Evolutionary conservation across 1,140 invertebrate species (phyloP).

Genomic region (Drosophila guanche): DNA sequence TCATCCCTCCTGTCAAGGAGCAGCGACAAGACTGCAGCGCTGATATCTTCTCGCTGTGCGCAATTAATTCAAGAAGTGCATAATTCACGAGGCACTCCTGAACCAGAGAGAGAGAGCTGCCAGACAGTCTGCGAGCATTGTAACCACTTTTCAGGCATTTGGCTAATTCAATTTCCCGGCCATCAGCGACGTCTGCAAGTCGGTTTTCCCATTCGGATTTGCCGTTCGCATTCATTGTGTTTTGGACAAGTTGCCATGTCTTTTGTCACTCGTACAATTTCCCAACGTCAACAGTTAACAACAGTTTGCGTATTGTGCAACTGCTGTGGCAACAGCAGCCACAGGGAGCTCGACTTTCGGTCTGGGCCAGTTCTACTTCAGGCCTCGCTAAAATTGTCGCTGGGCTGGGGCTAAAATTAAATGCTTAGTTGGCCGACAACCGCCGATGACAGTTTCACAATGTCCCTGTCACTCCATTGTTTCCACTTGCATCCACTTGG

Average conservation of each 20-base stretch:
- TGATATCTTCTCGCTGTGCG: slow-evolving; percentile 36
- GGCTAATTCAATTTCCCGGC: slow-evolving; percentile 76
- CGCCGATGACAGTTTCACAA: slow-evolving; percentile 76
- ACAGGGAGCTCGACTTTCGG: slow-evolving; percentile 11
- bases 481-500: slow-evolving; percentile 27
- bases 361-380: slow-evolving; percentile 7
- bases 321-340: slow-evolving; percentile 29
- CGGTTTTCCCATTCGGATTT: slow-evolving; percentile 18
- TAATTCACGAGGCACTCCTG: slow-evolving; percentile 39
- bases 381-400: slow-evolving; percentile 74
- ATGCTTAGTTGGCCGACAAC: slow-evolving; percentile 70
- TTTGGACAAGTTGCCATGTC: slow-evolving; percentile 68
- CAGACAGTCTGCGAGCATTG: slow-evolving; percentile 8
- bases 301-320: slow-evolving; percentile 72
- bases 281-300: slow-evolving; percentile 73
- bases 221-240: slow-evolving; percentile 69
- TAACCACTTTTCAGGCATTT: slow-evolving; percentile 44
- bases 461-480: slow-evolving; percentile 55
- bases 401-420: slow-evolving; percentile 65
- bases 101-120: slow-evolving; percentile 18
- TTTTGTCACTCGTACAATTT: slow-evolving; percentile 68
- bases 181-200: slow-evolving; percentile 52
- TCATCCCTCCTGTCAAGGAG: slow-evolving; percentile 8
- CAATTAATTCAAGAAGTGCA: slow-evolving; percentile 72
- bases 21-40: neutral